Conservation (phyloP, 2,113 vertebrate genomes). For the Triplophysa rosa region DNA sequence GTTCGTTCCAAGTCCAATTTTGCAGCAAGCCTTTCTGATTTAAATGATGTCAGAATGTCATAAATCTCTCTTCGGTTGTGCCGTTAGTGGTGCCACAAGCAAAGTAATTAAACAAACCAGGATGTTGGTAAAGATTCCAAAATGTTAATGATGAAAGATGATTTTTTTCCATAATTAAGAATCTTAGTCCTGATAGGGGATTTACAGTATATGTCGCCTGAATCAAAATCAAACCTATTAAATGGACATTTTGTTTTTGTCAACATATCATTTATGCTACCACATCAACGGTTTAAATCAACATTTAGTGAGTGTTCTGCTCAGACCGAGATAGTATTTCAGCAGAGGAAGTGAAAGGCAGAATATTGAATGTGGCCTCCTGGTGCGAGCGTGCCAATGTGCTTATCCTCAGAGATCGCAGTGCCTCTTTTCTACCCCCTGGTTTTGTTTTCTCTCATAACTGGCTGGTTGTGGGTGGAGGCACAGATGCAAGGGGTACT, state of each 20-base stretch:
- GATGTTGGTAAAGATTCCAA: slow-evolving; percentile 5
- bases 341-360: neutral
- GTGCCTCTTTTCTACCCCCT: neutral
- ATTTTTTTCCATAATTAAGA: neutral
- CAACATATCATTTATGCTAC: neutral
- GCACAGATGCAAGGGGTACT: slow-evolving; percentile 20
- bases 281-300: slow-evolving; percentile 10
- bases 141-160: neutral
- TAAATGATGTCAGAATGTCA: slow-evolving; percentile 24
- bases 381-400: slow-evolving; percentile 20
- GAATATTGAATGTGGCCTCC: slow-evolving; percentile 17
- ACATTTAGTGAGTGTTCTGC: slow-evolving; percentile 19
- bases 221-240: neutral
- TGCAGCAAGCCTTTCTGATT: slow-evolving; percentile 24
- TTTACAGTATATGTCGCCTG: neutral
- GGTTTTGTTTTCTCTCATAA: slow-evolving; percentile 39
- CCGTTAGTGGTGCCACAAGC: slow-evolving; percentile 14
- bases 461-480: slow-evolving; percentile 20
- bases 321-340: slow-evolving; percentile 12
- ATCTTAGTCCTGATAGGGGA: neutral
- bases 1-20: slow-evolving; percentile 25
- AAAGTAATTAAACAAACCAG: slow-evolving; percentile 23
- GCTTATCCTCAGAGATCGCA: slow-evolving; percentile 8
- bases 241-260: no score
- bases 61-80: slow-evolving; percentile 30